Percentiles rank a stretch among this genome's conserved stretches.
phyloP scores from a whole-genome alignment of 1,140 invertebrate species.

The Teleogryllus occipitalis region DNA sequence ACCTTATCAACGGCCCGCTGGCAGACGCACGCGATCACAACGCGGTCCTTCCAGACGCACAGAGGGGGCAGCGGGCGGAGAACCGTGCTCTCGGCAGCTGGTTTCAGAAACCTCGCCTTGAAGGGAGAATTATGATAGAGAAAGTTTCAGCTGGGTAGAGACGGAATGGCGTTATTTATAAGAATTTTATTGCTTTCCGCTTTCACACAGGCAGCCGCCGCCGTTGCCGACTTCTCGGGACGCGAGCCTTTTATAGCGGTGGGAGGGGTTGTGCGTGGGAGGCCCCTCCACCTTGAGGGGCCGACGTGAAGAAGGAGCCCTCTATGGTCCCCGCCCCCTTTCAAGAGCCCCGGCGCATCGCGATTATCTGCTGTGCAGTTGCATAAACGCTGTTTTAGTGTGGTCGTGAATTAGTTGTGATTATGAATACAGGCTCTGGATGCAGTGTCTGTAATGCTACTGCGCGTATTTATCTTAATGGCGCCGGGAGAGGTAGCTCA shows the following conservation, averaged over 20 bases:
- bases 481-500: too few relatives aligned
- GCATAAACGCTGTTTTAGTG: too few relatives aligned
- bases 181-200: neutral
- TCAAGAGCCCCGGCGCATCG: too few relatives aligned
- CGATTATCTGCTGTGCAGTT: too few relatives aligned
- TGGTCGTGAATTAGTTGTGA: too few relatives aligned
- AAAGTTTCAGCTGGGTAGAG: neutral
- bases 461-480: too few relatives aligned
- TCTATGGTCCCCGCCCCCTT: too few relatives aligned
- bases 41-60: too few relatives aligned
- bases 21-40: neutral
- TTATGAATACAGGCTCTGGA: too few relatives aligned
- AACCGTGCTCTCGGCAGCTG: neutral
- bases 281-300: neutral
- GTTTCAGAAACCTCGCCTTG: neutral
- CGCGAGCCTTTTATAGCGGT: neutral
- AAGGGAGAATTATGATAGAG: conserved; percentile 1
- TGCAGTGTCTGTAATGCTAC: too few relatives aligned
- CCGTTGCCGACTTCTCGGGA: neutral
- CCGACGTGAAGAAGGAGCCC: too few relatives aligned
- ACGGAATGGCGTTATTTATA: conserved; percentile 4
- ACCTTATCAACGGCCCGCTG: neutral
- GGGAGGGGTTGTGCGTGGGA: neutral
- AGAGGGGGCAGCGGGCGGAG: neutral
- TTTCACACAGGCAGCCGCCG: neutral